Base-by-base conservation (phyloP, 1,140 invertebrate genomes). In the Formica selysi region DNA sequence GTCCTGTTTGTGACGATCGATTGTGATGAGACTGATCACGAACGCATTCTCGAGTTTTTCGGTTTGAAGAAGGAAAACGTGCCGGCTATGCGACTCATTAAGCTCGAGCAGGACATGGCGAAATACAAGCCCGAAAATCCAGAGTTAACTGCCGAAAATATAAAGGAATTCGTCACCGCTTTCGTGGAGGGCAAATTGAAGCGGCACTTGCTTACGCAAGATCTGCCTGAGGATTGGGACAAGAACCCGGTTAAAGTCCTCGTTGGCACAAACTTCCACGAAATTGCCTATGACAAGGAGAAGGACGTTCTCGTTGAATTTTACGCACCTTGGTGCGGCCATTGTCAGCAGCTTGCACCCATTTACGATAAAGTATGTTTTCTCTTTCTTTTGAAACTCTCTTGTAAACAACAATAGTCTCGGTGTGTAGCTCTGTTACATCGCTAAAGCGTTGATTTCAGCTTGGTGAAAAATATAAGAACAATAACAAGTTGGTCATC, bases 231-330 rank as follows among this genome's bases (percentile, higher is more conserved):
- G 92, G 99, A 99, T 95, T 99, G 99, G 99, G 97, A 99, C 95
- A 98, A 98, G 92, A 96, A 97, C 87, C 98, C 98, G 62, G 99
- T 99, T 41, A 99, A 99, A 95, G 96, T 98, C 81, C 96, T 99
- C 48, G 99, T 99, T 73, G 97, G 98, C 67, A 98, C 97, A 92
- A 99, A 99, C 96, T 99, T 99, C 95, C 98, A 99, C 93, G 97
- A 98, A 92, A 97, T 99, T 90, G 99, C 97, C 54, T 97, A 98
- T 83, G 97, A 99, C 94, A 97, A 97, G 91, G 96, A 95, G 57
- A 99, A 99, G 96, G 97, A 98, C 93, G 99, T 99, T 59, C 96
- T 99, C 85, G 99, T 99, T 89, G 99, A 99, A 96, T 99, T 99
- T 96, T 99, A 99, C 95, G 99, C 99, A 54, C 98, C 99, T 84